A percentile compares a stretch with the other conserved stretches of the same genome.
Evolutionary conservation across 1,140 invertebrate species (phyloP).

Genomic region (Lucilia sericata): DNA sequence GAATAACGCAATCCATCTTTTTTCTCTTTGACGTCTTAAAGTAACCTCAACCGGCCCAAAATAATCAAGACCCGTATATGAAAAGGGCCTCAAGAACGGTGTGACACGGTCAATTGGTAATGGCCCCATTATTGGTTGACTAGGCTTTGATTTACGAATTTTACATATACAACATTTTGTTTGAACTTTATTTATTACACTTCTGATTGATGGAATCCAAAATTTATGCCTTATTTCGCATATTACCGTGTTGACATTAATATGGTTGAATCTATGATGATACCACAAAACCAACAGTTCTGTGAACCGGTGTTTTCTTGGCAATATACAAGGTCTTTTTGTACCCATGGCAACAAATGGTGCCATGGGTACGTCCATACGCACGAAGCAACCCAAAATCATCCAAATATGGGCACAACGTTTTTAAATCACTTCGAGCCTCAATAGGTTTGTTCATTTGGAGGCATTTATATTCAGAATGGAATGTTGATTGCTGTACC

Average conservation of each 20-base stretch:
- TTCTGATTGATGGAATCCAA: constrained; percentile 22
- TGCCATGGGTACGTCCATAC: background rate
- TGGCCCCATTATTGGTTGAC: constrained; percentile 48
- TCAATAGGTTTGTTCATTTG: background rate
- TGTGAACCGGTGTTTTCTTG: constrained; percentile 6
- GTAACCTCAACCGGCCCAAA: constrained; percentile 55
- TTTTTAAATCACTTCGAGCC: constrained; percentile 6
- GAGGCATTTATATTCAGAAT: background rate
- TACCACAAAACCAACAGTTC: background rate
- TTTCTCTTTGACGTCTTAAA: constrained; percentile 50
- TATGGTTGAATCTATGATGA: background rate
- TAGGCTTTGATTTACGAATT: background rate
- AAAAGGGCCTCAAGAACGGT: constrained; percentile 55
- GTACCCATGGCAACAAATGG: background rate
- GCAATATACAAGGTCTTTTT: background rate
- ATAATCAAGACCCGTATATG: constrained; percentile 56
- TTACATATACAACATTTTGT: background rate
- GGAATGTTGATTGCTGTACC: background rate
- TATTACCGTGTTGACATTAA: background rate
- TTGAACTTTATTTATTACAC: background rate
- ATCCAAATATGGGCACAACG: background rate
- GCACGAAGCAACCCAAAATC: background rate
- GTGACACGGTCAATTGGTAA: constrained; percentile 52
- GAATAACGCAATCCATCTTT: constrained; percentile 65
- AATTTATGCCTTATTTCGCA: constrained; percentile 16